Evolutionary conservation across 2,888 invertebrate genomes (phyloP), one percentile per base, ranked within the genome.

Genomic region (Liposcelis brunnea): DNA sequence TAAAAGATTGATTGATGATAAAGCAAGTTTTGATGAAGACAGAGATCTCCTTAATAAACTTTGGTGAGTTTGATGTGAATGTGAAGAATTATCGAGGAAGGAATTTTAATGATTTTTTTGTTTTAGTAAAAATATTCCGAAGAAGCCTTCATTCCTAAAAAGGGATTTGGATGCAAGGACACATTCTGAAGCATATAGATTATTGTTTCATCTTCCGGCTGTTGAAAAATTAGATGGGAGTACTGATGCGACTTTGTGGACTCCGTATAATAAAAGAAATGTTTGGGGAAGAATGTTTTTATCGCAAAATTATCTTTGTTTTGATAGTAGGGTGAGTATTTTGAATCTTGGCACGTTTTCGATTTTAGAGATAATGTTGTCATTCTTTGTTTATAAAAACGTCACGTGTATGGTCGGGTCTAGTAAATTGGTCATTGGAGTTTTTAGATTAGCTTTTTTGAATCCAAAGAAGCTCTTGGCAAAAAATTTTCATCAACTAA

Each of bases 281-380:
- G 83, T 85, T 47, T 75, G 77, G 68, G 97, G 97, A 12, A 74
- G 80, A 52, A 69, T 98, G 56, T 97, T 83, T 62, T 67, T 98
- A 42, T 95, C 95, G 0, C 81, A 84, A 58, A 91, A 87, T 67
- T 98, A 90, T 61, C 74, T 95, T 56, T 97, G 97, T 62, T 98
- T 95, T 61, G 84, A 86, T 58, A 95, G 95, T 64, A 76, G 86
- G 69, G 93, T 94, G 59, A 71, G 72, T 64, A 58, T 56, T 35
- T 43, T 12, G 19, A n/a, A n/a, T n/a, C n/a, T n/a, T n/a, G n/a
- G n/a, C 15, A 14, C 18, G 16, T 11, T 11, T 26, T 33, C 18
- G 10, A 11, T 35, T 16, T 7, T 16, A 7, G 12, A 16, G 10
- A 35, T 43, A 11, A 14, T 40, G 12, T 40, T 19, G 12, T 40